These are phyloP conservation scores for Hippoglossus hippoglossus DNA, from an alignment of 2,797 vertebrate genomes.

Conservation along the genomic window DNA sequence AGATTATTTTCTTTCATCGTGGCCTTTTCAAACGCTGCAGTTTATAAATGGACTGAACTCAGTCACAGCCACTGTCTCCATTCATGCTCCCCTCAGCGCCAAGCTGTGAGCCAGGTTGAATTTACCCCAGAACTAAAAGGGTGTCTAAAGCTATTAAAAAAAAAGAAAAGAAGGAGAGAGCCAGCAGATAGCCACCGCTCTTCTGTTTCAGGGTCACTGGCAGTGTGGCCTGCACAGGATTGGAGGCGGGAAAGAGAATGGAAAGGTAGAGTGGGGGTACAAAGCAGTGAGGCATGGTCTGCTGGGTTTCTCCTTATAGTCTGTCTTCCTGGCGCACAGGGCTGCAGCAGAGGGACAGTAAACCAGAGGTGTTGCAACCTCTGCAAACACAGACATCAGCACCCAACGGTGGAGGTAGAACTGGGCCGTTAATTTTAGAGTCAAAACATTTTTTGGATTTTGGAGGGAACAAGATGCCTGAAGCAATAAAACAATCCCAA, in stretches of 20 bases:
- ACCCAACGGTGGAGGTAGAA: neutral
- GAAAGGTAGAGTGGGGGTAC: conserved; percentile 9
- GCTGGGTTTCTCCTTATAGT: conserved; percentile 40
- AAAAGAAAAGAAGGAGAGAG: neutral
- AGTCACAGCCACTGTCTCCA: conserved; percentile 17
- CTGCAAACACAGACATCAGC: conserved; percentile 24
- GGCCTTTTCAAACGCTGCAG: conserved; percentile 10
- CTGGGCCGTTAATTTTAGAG: neutral
- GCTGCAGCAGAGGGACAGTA: conserved; percentile 27
- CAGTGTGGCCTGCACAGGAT: conserved; percentile 35
- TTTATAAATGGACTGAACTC: conserved; percentile 30
- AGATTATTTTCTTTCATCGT: neutral
- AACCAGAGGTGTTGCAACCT: conserved; percentile 33
- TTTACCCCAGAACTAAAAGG: conserved; percentile 39
- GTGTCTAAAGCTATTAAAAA: neutral
- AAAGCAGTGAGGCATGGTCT: conserved; percentile 36
- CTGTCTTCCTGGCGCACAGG: conserved; percentile 13
- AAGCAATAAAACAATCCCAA: neutral
- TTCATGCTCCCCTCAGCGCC: conserved; percentile 26
- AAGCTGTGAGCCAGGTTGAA: conserved; percentile 43
- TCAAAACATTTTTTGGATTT: neutral
- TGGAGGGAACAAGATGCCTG: neutral
- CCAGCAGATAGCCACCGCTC: conserved; percentile 12
- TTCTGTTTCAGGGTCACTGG: conserved; percentile 62
- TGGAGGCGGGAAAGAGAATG: conserved; percentile 33